These are phyloP conservation scores for Spodoptera frugiperda DNA, from an alignment of 1,140 invertebrate genomes.

Conservation along the genomic window DNA sequence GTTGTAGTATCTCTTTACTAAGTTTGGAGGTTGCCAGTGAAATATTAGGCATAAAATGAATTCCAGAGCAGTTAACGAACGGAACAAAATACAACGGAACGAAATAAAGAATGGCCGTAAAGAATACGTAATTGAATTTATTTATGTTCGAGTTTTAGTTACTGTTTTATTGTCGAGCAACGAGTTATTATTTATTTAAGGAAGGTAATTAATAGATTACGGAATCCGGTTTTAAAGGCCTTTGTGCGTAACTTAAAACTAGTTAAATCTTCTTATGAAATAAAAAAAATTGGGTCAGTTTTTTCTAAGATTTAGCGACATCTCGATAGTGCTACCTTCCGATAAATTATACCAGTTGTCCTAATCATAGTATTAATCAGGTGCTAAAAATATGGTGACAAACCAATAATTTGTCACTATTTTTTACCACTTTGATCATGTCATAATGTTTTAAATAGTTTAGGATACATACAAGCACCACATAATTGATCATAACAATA, in stretches of 20 bases:
- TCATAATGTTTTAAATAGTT: too few species aligned
- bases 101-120: neutral
- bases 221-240: too few species aligned
- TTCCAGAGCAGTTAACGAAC: constrained; percentile 33
- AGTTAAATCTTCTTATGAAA: too few species aligned
- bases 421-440: too few species aligned
- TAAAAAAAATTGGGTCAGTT: neutral
- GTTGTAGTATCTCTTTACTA: constrained; percentile 10
- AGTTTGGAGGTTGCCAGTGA: constrained; percentile 19
- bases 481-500: too few species aligned
- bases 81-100: constrained; percentile 16
- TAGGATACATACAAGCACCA: too few species aligned
- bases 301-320: constrained; percentile 11
- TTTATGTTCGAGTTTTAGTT: neutral
- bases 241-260: too few species aligned
- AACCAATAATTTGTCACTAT: too few species aligned
- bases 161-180: neutral
- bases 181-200: neutral
- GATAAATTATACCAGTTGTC: neutral
- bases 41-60: constrained; percentile 30
- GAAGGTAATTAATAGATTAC: too few species aligned
- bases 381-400: neutral
- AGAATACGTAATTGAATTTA: neutral
- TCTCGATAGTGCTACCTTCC: constrained; percentile 2
- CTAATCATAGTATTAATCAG: neutral